Conservation (phyloP, 2,888 invertebrate genomes). For the Melieria picta region DNA sequence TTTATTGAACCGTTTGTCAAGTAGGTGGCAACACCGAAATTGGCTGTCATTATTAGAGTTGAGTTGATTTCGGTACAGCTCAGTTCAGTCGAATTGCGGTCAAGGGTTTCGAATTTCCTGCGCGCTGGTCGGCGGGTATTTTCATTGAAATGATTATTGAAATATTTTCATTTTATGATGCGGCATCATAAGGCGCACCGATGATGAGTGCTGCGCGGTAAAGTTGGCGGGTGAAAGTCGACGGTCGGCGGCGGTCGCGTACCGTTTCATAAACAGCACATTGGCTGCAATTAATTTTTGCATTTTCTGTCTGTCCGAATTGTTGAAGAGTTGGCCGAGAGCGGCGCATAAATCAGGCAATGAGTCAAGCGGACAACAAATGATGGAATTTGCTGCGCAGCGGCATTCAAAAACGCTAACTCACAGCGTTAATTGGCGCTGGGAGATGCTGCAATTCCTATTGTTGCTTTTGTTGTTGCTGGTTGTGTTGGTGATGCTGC, state of each 20-base stretch:
- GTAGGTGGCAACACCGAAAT: not conserved
- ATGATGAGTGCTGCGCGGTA: not conserved
- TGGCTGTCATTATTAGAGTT: no score
- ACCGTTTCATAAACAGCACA: not conserved
- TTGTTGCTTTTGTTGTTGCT: no score
- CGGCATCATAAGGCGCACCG: not conserved
- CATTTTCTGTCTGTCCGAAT: not conserved
- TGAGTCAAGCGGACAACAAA: no score
- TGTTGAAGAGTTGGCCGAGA: no score
- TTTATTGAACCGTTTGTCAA: no score
- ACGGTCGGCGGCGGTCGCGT: conserved; percentile 2
- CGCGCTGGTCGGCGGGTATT: not conserved
- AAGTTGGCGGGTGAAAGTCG: not conserved
- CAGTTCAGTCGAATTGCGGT: not conserved
- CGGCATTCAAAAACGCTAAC: no score
- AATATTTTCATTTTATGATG: conserved; percentile 19
- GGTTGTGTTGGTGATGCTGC: no score
- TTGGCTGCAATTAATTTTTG: conserved; percentile 18
- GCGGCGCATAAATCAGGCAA: no score
- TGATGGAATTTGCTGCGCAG: no score
- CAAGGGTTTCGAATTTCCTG: not conserved
- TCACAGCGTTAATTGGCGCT: no score
- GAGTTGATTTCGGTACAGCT: not conserved
- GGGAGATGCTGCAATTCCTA: no score
- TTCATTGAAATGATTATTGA: conserved; percentile 15